Evolutionary conservation across 2,888 invertebrate species (phyloP).

Genomic region (Pelosia muscerda): DNA sequence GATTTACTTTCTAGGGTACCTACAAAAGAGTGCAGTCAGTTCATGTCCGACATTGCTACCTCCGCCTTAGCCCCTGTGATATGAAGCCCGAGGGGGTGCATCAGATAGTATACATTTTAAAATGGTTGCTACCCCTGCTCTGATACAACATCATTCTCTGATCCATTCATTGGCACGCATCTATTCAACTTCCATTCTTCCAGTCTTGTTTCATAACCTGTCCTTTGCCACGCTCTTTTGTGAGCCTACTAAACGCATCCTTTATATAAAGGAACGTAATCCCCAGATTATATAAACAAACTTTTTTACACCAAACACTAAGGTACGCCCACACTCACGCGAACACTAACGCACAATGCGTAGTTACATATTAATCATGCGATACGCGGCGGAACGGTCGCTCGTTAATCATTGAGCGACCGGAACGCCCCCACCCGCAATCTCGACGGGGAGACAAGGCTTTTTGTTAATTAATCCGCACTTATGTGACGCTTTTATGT

Average conservation of each 20-base stretch:
- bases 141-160: neutral
- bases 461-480: slow-evolving; percentile 85
- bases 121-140: neutral
- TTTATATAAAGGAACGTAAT: slow-evolving; percentile 8
- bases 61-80: no score
- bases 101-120: neutral
- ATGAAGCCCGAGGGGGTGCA: neutral
- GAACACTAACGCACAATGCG: slow-evolving; percentile 67
- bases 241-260: neutral
- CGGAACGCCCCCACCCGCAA: slow-evolving; percentile 67
- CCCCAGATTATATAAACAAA: slow-evolving; percentile 25
- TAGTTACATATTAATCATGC: slow-evolving; percentile 83
- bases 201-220: neutral
- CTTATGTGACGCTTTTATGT: slow-evolving; percentile 61
- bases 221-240: neutral
- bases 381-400: slow-evolving; percentile 74
- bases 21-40: no score
- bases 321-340: slow-evolving; percentile 53
- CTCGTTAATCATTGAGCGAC: slow-evolving; percentile 82
- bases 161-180: neutral
- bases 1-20: no score
- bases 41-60: no score
- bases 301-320: slow-evolving; percentile 40
- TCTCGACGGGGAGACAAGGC: slow-evolving; percentile 65
- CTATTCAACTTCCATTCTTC: neutral